Evolutionary conservation across 2,113 vertebrate species (phyloP), one percentile per base, ranked within the genome.

Genomic region (Hyperopisus bebe): DNA sequence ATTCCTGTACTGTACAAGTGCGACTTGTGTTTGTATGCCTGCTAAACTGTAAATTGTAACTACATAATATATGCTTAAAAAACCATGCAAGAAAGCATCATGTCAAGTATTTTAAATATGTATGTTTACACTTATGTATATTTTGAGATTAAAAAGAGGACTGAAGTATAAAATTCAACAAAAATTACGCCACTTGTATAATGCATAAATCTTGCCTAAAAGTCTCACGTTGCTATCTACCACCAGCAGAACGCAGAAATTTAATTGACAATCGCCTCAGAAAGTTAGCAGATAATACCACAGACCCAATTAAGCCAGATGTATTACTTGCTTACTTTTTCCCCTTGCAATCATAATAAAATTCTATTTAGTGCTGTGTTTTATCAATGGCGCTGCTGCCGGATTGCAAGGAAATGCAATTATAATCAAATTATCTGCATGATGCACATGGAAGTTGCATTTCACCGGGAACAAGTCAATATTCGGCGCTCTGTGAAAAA

Each of bases 371-470:
- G 39, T 42, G 39, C 55, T 88, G 55, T 9, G 48, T 88, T 88
- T 66, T 53, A 53, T 47, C 48, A 53, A 55, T 84, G 42, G 44
- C 3, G 21, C 44, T 47, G 82, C 24, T 84, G 82, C 44, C 21
- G 15, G 44, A n/a, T 84, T 84, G 82, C 82, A 84, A n/a, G 42
- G 82, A 84, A 84, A 84, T 47, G 82, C 82, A 84, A 84, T 84
- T 84, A 84, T 84, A n/a, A 84, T 84, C 82, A 47, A 84, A 84
- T 47, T 84, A 84, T 84, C 82, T 84, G 44, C 4, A 47, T 84
- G 39, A 46, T 47, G 42, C 82, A 47, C 44, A 47, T 84, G 82
- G 82, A 84, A 47, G 44, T 47, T 84, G 39, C 42, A 84, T 47
- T 47, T 84, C 82, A 84, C 21, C 24, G 7, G 44, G 44, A 84